Conservation (phyloP, 2,113 vertebrate genomes). For the Tachuris rubrigastra region DNA sequence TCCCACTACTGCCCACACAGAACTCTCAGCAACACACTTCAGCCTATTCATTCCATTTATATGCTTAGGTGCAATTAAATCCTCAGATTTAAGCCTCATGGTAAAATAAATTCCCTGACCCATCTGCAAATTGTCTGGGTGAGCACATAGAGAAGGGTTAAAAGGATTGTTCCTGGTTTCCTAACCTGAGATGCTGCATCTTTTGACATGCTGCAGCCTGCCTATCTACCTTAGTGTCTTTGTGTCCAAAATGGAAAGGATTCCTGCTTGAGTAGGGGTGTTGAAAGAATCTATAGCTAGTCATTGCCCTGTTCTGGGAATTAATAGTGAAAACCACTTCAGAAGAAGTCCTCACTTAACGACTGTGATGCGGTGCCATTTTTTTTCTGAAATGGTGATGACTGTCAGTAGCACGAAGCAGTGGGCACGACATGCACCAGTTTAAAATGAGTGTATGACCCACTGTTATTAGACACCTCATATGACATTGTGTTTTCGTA, state of each 20-base stretch:
- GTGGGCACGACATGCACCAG: accelerated
- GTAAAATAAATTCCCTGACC: neutral
- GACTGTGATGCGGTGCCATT: neutral
- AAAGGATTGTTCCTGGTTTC: neutral
- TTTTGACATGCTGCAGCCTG: neutral
- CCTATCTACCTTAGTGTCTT: neutral
- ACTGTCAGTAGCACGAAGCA: neutral
- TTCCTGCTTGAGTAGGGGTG: neutral
- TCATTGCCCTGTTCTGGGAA: neutral
- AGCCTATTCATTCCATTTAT: neutral
- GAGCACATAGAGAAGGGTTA: neutral
- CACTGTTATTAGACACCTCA: neutral
- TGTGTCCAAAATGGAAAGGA: neutral
- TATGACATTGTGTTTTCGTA: neutral
- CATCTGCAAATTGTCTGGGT: neutral
- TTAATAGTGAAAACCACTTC: neutral
- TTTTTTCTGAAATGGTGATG: neutral
- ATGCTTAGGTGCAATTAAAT: neutral
- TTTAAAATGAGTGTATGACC: neutral
- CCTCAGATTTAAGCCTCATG: neutral
- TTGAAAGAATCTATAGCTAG: neutral
- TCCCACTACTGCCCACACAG: neutral
- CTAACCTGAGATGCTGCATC: neutral
- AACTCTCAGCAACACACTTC: neutral
- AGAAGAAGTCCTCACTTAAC: neutral